A percentile compares a stretch with the other conserved stretches of the same genome.
These are phyloP conservation scores for Junonia oenone DNA, from an alignment of 2,888 invertebrate genomes.

Conservation along the genomic window DNA sequence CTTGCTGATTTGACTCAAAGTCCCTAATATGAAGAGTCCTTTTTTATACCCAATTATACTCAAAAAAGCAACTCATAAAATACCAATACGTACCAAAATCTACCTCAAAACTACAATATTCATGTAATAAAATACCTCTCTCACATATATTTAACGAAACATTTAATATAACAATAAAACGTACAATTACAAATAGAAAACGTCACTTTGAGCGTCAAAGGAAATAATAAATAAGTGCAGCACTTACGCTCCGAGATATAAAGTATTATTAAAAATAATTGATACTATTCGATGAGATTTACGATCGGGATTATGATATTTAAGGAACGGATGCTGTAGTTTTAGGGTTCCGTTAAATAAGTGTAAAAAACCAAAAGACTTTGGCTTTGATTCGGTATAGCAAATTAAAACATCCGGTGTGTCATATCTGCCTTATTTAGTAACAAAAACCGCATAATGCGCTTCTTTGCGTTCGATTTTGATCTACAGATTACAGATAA, in stretches of 20 bases:
- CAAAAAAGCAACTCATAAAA: too few species aligned
- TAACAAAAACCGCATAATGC: too few species aligned
- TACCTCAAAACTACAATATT: not conserved
- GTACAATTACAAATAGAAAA: constrained; percentile 20
- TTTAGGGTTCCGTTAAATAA: not conserved
- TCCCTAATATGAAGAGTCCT: too few species aligned
- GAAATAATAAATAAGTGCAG: constrained; percentile 30
- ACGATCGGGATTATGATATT: constrained; percentile 15
- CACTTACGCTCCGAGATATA: constrained; percentile 17
- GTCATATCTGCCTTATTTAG: too few species aligned
- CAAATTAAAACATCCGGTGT: too few species aligned
- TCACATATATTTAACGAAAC: not conserved
- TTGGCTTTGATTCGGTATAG: too few species aligned
- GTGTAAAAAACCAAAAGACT: not conserved
- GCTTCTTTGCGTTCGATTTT: too few species aligned
- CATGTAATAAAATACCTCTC: not conserved
- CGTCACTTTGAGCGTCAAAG: constrained; percentile 18
- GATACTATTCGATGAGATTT: constrained; percentile 22
- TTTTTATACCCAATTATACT: too few species aligned
- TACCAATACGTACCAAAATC: too few species aligned
- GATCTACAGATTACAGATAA: too few species aligned
- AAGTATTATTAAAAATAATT: constrained; percentile 33
- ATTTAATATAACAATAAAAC: constrained; percentile 12
- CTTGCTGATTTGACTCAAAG: too few species aligned
- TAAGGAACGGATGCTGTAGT: not conserved